Evolutionary conservation across 2,113 vertebrate species (phyloP).

Genomic region (Glaucomys volans): DNA sequence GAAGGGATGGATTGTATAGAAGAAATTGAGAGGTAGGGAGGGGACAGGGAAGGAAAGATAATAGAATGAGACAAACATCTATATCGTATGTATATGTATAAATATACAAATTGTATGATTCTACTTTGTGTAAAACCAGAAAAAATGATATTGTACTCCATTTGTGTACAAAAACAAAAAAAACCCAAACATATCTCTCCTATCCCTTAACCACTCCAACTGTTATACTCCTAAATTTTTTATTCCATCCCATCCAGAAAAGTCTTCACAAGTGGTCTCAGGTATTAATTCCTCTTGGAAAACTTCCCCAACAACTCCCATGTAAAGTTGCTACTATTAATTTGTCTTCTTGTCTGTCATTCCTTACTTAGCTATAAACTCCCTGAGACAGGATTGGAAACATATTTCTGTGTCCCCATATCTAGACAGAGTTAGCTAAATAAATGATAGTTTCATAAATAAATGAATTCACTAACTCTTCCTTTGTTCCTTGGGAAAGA

Average conservation of each 20-base stretch:
- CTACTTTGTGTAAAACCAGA: no score
- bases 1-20: no score
- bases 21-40: no score
- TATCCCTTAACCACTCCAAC: background rate
- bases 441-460: background rate
- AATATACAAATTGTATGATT: no score
- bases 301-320: background rate
- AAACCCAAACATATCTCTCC: background rate
- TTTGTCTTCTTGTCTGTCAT: background rate
- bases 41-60: no score
- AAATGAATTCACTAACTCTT: background rate
- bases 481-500: conserved; percentile 8
- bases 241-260: background rate
- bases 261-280: background rate
- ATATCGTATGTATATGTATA: no score
- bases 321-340: background rate
- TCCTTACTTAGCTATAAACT: background rate
- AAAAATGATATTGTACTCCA: no score
- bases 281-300: background rate
- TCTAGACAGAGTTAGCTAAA: background rate
- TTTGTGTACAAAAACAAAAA: no score
- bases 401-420: background rate
- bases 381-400: background rate
- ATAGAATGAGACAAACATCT: no score
- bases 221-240: background rate